Conservation (phyloP, 2,113 vertebrate species). For the Phyllopteryx taeniolatus region DNA sequence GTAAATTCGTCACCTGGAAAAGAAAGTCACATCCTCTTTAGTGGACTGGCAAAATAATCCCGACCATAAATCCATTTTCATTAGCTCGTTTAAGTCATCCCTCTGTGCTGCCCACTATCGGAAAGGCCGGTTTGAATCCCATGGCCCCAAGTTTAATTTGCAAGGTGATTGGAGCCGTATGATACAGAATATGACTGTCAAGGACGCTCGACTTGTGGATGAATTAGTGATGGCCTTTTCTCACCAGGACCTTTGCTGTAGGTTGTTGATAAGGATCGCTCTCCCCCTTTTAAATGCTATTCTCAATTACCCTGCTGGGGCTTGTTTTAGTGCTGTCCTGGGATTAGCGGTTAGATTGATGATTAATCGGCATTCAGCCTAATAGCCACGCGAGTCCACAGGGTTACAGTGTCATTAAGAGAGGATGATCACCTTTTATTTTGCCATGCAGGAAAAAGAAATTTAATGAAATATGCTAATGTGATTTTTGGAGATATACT, state of each 20-base stretch:
- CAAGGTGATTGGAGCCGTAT: slow-evolving; percentile 46
- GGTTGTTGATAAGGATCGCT: slow-evolving; percentile 44
- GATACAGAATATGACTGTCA: slow-evolving; percentile 37
- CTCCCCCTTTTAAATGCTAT: slow-evolving; percentile 38
- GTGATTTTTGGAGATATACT: background rate
- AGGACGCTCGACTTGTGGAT: slow-evolving; percentile 38
- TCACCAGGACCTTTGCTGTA: slow-evolving; percentile 29
- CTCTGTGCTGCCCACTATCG: slow-evolving; percentile 18
- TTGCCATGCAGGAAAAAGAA: slow-evolving; percentile 8
- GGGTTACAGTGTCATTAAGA: slow-evolving; percentile 33
- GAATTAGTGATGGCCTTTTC: slow-evolving; percentile 51
- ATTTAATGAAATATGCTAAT: background rate
- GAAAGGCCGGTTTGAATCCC: slow-evolving; percentile 39
- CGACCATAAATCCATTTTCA: slow-evolving; percentile 47
- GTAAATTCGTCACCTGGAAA: slow-evolving; percentile 36
- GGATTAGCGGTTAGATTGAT: slow-evolving; percentile 52
- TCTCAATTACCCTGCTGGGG: slow-evolving; percentile 52
- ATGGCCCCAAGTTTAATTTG: slow-evolving; percentile 53
- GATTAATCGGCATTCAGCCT: slow-evolving; percentile 50
- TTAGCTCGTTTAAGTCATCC: slow-evolving; percentile 34
- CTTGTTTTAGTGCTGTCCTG: slow-evolving; percentile 39
- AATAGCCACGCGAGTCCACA: slow-evolving; percentile 23
- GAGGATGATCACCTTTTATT: slow-evolving; percentile 32
- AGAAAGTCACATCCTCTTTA: slow-evolving; percentile 26
- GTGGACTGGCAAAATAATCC: slow-evolving; percentile 31